Evolutionary conservation across 2,888 invertebrate genomes (phyloP).

Genomic region (Neoitamus cyanurus): DNA sequence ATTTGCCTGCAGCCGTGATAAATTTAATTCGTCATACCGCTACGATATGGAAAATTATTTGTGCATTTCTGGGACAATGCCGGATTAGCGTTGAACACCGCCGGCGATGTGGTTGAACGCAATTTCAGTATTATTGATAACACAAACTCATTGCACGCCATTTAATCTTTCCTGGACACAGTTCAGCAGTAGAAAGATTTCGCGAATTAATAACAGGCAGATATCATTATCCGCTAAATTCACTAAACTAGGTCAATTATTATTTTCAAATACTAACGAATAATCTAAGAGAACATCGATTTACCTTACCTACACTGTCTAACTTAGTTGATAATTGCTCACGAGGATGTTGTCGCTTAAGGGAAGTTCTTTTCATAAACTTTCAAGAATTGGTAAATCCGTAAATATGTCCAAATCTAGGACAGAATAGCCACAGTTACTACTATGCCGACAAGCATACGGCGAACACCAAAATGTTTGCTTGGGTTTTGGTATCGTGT

Average conservation of each 20-base stretch:
- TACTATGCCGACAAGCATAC: no score
- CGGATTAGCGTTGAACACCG: background rate
- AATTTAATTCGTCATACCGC: background rate
- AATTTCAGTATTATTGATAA: background rate
- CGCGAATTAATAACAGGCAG: background rate
- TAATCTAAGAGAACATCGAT: no score
- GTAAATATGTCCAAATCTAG: no score
- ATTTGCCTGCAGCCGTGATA: background rate
- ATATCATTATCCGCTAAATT: background rate
- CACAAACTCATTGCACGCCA: background rate
- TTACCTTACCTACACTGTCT: no score
- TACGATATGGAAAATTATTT: background rate
- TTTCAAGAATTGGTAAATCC: no score
- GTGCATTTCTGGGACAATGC: background rate
- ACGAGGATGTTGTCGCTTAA: no score
- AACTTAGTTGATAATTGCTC: no score
- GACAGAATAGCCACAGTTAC: no score
- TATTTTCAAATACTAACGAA: background rate
- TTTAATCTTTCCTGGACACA: background rate
- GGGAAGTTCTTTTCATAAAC: no score
- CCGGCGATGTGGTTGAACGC: background rate
- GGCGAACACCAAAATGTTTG: no score
- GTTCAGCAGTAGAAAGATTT: background rate
- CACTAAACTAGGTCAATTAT: background rate
- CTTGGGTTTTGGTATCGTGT: no score